Conservation (phyloP, 2,797 vertebrate species). For the Sebastes vulpes region DNA sequence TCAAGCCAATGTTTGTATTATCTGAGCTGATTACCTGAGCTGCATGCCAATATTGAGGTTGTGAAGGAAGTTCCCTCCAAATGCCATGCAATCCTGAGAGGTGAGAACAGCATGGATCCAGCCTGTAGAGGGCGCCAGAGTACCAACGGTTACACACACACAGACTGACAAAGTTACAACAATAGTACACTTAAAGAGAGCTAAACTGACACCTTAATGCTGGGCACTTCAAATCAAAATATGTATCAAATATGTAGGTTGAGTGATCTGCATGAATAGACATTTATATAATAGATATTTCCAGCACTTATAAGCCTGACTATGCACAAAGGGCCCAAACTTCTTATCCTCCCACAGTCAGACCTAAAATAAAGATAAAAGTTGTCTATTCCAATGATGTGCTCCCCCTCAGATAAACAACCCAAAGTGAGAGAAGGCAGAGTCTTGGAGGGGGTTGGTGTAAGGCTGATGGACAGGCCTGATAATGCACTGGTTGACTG, state of each 20-base stretch:
- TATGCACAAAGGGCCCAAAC: not conserved
- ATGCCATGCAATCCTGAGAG: conserved; percentile 99
- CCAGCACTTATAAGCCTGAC: no score
- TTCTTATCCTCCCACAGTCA: not conserved
- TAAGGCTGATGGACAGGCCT: conserved; percentile 70
- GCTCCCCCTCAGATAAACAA: conserved; percentile 29
- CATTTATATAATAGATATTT: not conserved
- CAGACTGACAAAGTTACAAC: not conserved
- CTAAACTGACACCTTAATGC: not conserved
- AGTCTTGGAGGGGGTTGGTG: conserved; percentile 11
- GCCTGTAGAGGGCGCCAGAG: conserved; percentile 86
- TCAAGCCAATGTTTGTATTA: no score
- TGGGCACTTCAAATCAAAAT: not conserved
- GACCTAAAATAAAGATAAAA: conserved; percentile 27
- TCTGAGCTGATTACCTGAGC: conserved; percentile 90
- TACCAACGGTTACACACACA: not conserved
- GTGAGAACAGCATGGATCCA: conserved; percentile 99
- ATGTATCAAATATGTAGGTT: not conserved
- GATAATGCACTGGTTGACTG: conserved; percentile 69
- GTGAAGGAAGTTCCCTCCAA: conserved; percentile 99
- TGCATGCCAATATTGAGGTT: conserved; percentile 99
- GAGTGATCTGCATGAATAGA: not conserved
- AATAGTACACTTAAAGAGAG: not conserved
- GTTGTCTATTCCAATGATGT: not conserved
- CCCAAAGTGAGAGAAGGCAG: conserved; percentile 61